These are phyloP conservation scores for Heteromurus nitidus DNA, from an alignment of 2,888 invertebrate genomes.

Conservation along the genomic window DNA sequence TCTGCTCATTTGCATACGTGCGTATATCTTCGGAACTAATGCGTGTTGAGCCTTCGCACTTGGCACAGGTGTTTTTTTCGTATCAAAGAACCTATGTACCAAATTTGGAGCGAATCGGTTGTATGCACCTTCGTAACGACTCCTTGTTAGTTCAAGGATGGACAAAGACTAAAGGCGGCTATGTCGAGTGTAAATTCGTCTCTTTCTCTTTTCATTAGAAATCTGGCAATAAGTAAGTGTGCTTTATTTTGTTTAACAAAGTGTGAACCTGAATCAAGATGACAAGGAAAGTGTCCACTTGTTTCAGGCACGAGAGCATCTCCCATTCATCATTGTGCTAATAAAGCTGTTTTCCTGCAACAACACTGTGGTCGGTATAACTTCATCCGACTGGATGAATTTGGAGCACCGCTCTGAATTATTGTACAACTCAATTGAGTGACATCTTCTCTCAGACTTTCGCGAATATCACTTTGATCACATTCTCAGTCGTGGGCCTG, in stretches of 20 bases:
- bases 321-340: background rate
- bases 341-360: background rate
- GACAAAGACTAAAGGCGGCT: no score
- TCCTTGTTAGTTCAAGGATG: background rate
- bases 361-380: no score
- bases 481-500: background rate
- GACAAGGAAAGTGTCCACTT: slow-evolving; percentile 50
- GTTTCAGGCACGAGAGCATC: background rate
- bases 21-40: background rate
- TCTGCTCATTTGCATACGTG: no score
- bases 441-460: background rate
- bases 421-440: background rate
- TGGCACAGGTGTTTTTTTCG: no score
- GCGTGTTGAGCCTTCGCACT: background rate
- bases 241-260: slow-evolving; percentile 11
- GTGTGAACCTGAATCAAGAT: slow-evolving; percentile 32
- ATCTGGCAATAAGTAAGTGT: background rate
- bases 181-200: background rate
- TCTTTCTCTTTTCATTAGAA: background rate
- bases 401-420: background rate
- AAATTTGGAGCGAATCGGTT: background rate
- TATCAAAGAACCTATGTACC: background rate
- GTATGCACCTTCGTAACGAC: background rate
- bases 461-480: background rate
- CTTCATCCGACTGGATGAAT: background rate